A percentile compares a stretch with the other conserved stretches of the same genome.
These are phyloP conservation scores for Alitta virens DNA, from an alignment of 2,888 invertebrate genomes.

Conservation along the genomic window DNA sequence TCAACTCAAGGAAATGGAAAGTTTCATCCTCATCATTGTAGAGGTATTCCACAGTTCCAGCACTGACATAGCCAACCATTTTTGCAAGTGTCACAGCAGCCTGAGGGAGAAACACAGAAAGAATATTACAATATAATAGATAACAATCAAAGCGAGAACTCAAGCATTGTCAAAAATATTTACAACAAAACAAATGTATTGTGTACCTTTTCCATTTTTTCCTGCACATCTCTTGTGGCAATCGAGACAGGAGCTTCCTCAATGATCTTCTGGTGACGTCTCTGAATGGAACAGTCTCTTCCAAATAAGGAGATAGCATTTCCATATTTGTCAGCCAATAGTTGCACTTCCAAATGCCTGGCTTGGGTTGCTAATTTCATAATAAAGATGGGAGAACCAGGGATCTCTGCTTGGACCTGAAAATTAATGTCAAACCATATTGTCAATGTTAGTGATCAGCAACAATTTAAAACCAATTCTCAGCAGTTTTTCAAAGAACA, in stretches of 20 bases:
- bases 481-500: no score
- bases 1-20: conserved; percentile 95
- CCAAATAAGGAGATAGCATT: conserved; percentile 98
- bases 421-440: no score
- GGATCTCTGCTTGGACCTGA: conserved; percentile 89
- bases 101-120: conserved; percentile 55
- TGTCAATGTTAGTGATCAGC: no score
- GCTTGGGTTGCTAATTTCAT: conserved; percentile 97
- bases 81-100: conserved; percentile 95
- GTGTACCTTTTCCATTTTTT: conserved; percentile 90
- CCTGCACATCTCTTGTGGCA: conserved; percentile 83
- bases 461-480: no score
- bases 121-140: no score
- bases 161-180: no score
- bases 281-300: conserved; percentile 96
- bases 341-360: conserved; percentile 94
- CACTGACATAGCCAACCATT: conserved; percentile 97
- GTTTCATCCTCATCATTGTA: conserved; percentile 78
- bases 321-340: conserved; percentile 95
- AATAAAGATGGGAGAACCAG: conserved; percentile 97
- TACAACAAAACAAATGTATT: no score
- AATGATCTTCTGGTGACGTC: conserved; percentile 98
- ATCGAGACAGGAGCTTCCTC: conserved; percentile 97
- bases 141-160: no score
- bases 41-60: conserved; percentile 95